These are phyloP conservation scores for Abrostola triplasia DNA, from an alignment of 2,888 invertebrate genomes.

Conservation along the genomic window DNA sequence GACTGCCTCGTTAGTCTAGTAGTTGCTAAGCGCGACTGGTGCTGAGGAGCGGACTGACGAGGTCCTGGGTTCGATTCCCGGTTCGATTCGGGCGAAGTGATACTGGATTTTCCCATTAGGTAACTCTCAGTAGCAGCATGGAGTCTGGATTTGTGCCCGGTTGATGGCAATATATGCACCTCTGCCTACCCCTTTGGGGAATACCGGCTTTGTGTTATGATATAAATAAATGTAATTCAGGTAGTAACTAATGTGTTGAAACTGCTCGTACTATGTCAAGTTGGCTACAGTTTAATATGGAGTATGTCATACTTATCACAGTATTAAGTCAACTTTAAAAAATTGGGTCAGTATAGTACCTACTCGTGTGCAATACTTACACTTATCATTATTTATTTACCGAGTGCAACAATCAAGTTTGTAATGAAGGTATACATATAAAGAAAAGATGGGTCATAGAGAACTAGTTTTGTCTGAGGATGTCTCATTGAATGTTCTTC, in stretches of 20 bases:
- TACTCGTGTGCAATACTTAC: conserved; percentile 15
- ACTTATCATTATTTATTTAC: conserved; percentile 44
- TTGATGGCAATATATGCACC: too few species aligned
- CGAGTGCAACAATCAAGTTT: conserved; percentile 24
- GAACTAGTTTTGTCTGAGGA: neutral
- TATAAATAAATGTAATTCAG: too few species aligned
- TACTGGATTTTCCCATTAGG: too few species aligned
- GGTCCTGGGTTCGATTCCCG: too few species aligned
- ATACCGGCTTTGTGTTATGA: too few species aligned
- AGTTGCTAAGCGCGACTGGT: too few species aligned
- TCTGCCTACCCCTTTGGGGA: too few species aligned
- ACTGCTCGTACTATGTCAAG: conserved; percentile 8
- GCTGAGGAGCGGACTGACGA: too few species aligned
- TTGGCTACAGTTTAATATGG: conserved; percentile 21
- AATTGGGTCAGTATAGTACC: conserved; percentile 38
- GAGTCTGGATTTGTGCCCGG: too few species aligned
- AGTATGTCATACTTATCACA: conserved; percentile 52
- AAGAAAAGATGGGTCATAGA: neutral
- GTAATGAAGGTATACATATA: neutral
- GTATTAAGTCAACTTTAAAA: conserved; percentile 22
- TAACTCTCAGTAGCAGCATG: too few species aligned
- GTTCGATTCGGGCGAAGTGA: too few species aligned
- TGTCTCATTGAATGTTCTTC: neutral
- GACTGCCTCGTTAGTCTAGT: too few species aligned
- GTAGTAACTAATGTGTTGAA: conserved; percentile 26